Evolutionary conservation across 2,113 vertebrate genomes (phyloP), one percentile per base, ranked within the genome.

Genomic region (Eolophus roseicapilla): DNA sequence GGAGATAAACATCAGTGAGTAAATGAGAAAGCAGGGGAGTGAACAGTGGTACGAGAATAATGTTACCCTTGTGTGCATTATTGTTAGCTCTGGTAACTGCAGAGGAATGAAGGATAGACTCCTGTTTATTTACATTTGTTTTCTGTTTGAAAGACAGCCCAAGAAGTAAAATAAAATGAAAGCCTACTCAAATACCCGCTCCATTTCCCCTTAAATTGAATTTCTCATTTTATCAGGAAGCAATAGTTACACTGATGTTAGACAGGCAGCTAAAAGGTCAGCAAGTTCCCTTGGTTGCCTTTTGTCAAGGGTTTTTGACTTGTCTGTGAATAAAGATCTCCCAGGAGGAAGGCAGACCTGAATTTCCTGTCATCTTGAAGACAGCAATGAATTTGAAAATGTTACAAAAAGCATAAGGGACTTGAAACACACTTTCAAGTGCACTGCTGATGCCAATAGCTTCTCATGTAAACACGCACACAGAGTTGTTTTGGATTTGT

Each of bases 251-350:
- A 97, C 98, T 98, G 98, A 98, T 98, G 98, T 97, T 98, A 98
- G 98, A 98, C 98, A 98, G 98, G 98, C 98, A 98, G 98, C 97
- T 98, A 97, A 98, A 98, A 98, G 98, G 98, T 98, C 98, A 98
- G 92, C 97, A 97, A 98, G 98, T 98, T 98, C 98, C 98, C 98
- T 93, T 98, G 97, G 98, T 97, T 98, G 98, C 98, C 97, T 98
- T 98, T 98, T 98, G 98, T 98, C 98, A 98, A 98, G 98, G 98
- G 98, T 98, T 98, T 98, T 98, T 98, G 98, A 98, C 98, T 98
- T 98, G 97, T 97, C 97, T 98, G 98, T 98, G 98, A 98, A 98
- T 98, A 98, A 98, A 98, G 97, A 98, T 98, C 98, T 98, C 98
- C 98, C 98, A 96, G 92, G 98, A 98, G 98, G 98, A 96, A 96